Evolutionary conservation across 1,140 invertebrate genomes (phyloP).

Genomic region (Nilaparvata lugens): DNA sequence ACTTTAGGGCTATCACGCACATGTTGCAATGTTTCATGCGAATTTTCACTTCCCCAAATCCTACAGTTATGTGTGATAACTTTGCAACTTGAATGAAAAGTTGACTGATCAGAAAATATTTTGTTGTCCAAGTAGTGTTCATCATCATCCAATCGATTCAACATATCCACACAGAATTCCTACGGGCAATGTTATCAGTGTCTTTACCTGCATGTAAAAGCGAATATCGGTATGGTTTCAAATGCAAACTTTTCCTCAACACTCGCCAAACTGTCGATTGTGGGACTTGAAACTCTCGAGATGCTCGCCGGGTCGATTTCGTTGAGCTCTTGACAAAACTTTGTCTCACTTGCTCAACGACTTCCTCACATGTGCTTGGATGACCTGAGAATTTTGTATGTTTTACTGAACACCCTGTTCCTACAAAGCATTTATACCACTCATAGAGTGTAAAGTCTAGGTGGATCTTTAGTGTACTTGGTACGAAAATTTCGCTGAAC

Average conservation of each 20-base stretch:
- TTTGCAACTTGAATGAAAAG: too few relatives aligned
- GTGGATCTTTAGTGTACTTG: slow-evolving; percentile 10
- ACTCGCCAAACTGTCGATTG: slow-evolving; percentile 6
- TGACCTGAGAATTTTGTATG: too few relatives aligned
- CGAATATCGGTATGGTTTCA: slow-evolving; percentile 11
- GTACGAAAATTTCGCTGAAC: too few relatives aligned
- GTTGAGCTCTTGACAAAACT: background rate
- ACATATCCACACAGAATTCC: slow-evolving; percentile 11
- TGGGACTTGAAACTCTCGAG: too few relatives aligned
- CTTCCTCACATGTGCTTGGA: too few relatives aligned
- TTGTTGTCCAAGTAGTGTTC: slow-evolving; percentile 8
- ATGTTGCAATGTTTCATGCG: too few relatives aligned
- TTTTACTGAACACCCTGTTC: too few relatives aligned
- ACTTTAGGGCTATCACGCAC: too few relatives aligned
- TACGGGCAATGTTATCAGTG: slow-evolving; percentile 2
- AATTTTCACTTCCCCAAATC: too few relatives aligned
- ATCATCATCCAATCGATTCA: slow-evolving; percentile 7
- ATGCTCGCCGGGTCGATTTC: slow-evolving; percentile 6
- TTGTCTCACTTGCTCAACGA: too few relatives aligned
- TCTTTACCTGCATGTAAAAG: slow-evolving; percentile 9
- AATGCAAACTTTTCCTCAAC: slow-evolving; percentile 1
- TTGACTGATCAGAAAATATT: too few relatives aligned
- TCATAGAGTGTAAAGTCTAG: background rate
- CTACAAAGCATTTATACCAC: slow-evolving; percentile 5
- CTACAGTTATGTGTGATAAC: too few relatives aligned